phyloP scores from a whole-genome alignment of 1,140 invertebrate genomes.

The Drosophila chauvacae region DNA sequence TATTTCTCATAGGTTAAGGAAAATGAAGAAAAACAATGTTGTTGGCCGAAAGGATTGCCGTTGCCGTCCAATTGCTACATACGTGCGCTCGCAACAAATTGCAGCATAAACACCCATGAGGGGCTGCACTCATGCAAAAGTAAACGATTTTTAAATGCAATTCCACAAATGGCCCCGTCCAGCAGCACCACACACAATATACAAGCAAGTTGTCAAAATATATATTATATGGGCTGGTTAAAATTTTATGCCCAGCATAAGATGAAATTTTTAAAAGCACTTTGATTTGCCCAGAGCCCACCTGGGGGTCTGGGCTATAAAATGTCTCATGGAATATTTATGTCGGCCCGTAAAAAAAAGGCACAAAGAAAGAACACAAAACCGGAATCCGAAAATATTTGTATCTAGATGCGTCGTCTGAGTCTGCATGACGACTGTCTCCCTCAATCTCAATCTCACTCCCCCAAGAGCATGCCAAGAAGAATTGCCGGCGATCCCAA shows the following conservation, averaged over 20 bases:
- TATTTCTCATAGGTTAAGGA: conserved; percentile 43
- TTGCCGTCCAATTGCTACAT: conserved; percentile 39
- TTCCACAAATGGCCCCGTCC: conserved; percentile 52
- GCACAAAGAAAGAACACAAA: conserved; percentile 15
- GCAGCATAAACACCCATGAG: conserved; percentile 50
- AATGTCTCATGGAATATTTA: conserved; percentile 74
- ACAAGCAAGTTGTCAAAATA: conserved; percentile 47
- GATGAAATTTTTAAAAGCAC: conserved; percentile 71
- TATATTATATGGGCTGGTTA: conserved; percentile 42
- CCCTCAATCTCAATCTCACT: conserved; percentile 16
- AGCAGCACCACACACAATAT: conserved; percentile 2
- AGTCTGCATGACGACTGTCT: conserved; percentile 24
- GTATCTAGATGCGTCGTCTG: conserved; percentile 16
- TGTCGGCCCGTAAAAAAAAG: conserved; percentile 34
- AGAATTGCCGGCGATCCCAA: conserved; percentile 19
- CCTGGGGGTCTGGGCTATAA: conserved; percentile 53
- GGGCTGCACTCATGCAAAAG: conserved; percentile 53
- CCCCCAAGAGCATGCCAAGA: conserved; percentile 13
- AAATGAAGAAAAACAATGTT: conserved; percentile 55
- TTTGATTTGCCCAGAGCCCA: conserved; percentile 61
- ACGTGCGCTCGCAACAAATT: conserved; percentile 58
- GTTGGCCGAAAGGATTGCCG: conserved; percentile 42
- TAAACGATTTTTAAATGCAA: conserved; percentile 76
- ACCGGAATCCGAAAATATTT: conserved; percentile 17
- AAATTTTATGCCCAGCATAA: conserved; percentile 54